Conservation (phyloP, 2,888 invertebrate genomes). For the Herminia tarsipennalis region DNA sequence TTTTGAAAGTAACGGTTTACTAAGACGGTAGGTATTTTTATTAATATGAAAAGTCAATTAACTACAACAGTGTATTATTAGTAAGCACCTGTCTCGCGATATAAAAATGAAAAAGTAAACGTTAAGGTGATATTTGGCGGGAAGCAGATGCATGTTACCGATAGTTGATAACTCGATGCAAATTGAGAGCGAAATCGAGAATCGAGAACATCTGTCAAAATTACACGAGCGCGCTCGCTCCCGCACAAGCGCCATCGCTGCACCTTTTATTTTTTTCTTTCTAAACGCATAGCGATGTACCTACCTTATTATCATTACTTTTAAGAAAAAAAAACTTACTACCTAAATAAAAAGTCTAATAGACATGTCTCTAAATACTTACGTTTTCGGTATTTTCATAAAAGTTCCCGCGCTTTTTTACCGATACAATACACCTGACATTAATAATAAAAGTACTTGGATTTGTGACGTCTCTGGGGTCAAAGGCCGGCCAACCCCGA, state of each 20-base stretch:
- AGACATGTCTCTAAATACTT: too few species aligned
- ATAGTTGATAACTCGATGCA: conserved; percentile 14
- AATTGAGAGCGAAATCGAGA: conserved; percentile 24
- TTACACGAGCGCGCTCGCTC: not conserved
- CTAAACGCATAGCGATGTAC: too few species aligned
- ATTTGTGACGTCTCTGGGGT: conserved; percentile 41
- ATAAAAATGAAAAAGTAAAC: conserved; percentile 36
- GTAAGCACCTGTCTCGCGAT: conserved; percentile 46
- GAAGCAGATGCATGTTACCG: conserved; percentile 50
- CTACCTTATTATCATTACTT: too few species aligned
- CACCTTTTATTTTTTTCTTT: too few species aligned
- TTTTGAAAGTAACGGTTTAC: not conserved
- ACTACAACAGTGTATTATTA: conserved; percentile 25
- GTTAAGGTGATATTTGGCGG: conserved; percentile 33
- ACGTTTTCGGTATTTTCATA: too few species aligned
- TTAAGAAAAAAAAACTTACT: too few species aligned
- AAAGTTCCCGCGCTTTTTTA: too few species aligned
- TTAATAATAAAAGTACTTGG: too few species aligned
- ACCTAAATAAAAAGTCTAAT: too few species aligned
- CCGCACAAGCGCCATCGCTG: not conserved
- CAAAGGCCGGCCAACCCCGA: conserved; percentile 65
- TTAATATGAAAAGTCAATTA: conserved; percentile 11
- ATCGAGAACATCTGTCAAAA: conserved; percentile 40
- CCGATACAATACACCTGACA: too few species aligned
- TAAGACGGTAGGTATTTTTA: conserved; percentile 3